Conservation (phyloP, 2,113 vertebrate species). For the Tetrax tetrax region DNA sequence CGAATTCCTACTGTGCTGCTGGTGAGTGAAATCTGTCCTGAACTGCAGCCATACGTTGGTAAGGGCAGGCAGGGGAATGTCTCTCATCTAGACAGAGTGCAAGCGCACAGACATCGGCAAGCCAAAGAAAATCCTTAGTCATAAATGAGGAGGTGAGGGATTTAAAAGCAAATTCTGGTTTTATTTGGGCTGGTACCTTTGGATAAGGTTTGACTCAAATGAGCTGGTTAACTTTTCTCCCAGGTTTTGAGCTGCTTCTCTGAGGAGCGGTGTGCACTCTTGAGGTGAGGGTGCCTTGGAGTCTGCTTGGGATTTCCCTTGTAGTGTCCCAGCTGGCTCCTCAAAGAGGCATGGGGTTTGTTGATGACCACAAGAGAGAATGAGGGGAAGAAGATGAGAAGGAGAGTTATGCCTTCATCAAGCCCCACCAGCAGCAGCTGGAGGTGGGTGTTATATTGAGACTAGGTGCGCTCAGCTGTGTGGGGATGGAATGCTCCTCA, state of each 20-base stretch:
- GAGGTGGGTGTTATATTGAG: not conserved
- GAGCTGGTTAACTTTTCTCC: not conserved
- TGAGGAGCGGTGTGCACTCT: not conserved
- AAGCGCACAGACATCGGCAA: not conserved
- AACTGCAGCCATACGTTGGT: not conserved
- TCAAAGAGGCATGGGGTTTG: not conserved
- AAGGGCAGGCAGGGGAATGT: not conserved
- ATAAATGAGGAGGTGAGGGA: not conserved
- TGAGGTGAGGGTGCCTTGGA: not conserved
- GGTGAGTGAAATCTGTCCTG: not conserved
- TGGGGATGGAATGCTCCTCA: not conserved
- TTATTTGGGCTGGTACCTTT: not conserved
- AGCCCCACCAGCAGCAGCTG: not conserved
- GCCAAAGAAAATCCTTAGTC: not conserved
- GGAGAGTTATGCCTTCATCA: not conserved
- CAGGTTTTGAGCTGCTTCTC: not conserved
- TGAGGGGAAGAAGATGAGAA: not conserved
- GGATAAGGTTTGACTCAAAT: not conserved
- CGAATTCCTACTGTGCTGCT: not conserved
- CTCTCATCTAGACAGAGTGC: not conserved
- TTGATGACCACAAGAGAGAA: not conserved
- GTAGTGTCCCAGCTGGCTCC: not conserved
- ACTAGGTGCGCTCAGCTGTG: rapidly evolving
- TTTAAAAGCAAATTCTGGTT: not conserved
- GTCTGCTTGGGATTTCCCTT: not conserved